These are phyloP conservation scores for Bovichtus variegatus DNA, from an alignment of 2,797 vertebrate species.

Conservation along the genomic window DNA sequence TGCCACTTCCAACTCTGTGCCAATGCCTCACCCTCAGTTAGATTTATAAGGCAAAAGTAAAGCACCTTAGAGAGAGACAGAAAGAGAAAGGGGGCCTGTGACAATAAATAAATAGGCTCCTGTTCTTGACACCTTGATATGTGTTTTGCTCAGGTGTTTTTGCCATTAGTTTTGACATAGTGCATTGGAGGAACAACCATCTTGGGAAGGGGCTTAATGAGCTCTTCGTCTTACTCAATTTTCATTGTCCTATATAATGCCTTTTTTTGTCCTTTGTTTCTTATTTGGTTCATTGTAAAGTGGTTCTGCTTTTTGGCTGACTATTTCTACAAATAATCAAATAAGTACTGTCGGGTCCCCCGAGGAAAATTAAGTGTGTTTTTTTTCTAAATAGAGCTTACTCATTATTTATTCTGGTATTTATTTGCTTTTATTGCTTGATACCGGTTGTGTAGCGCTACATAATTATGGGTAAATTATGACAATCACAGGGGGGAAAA, in stretches of 20 bases:
- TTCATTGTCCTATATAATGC: constrained; percentile 38
- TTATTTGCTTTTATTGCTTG: constrained; percentile 44
- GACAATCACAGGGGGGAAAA: constrained; percentile 27
- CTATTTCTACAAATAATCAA: constrained; percentile 50
- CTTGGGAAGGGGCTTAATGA: constrained; percentile 52
- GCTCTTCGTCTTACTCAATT: constrained; percentile 60
- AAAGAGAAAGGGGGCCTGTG: constrained; percentile 39
- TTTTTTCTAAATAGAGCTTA: constrained; percentile 61
- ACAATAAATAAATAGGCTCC: constrained; percentile 73
- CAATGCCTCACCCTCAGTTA: neutral
- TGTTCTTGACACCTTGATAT: constrained; percentile 61
- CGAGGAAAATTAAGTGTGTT: constrained; percentile 56
- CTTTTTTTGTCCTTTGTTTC: constrained; percentile 31
- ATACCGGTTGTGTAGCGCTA: constrained; percentile 27
- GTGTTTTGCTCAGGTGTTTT: constrained; percentile 49
- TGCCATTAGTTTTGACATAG: constrained; percentile 48
- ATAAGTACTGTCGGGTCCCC: constrained; percentile 39
- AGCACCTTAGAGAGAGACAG: constrained; percentile 3
- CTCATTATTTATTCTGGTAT: constrained; percentile 66
- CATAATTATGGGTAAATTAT: constrained; percentile 45
- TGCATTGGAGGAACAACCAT: constrained; percentile 34
- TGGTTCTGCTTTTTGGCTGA: constrained; percentile 35
- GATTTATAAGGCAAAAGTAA: constrained; percentile 4
- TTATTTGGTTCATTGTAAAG: constrained; percentile 49
- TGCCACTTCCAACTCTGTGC: neutral